phyloP scores from a whole-genome alignment of 2,888 invertebrate genomes.

The Mimas tiliae region DNA sequence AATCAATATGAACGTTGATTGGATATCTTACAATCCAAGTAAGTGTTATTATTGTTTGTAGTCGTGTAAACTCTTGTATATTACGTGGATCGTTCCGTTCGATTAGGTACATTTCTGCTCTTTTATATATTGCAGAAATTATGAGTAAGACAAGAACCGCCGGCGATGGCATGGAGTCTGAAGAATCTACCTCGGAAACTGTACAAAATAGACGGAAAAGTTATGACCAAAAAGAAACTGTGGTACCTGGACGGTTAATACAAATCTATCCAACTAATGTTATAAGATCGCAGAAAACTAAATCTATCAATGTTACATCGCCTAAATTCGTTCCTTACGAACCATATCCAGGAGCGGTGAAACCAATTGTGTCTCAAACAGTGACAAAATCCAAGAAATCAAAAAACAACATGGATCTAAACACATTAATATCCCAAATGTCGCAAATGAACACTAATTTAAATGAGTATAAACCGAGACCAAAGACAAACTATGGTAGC shows the following conservation, averaged over 20 bases:
- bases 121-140: conserved; percentile 57
- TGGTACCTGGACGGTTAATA: conserved; percentile 61
- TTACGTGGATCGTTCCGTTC: conserved; percentile 4
- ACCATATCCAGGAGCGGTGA: conserved; percentile 93
- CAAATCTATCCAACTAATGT: conserved; percentile 86
- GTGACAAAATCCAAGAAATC: conserved; percentile 71
- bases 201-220: conserved; percentile 41
- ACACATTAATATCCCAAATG: conserved; percentile 88
- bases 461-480: conserved; percentile 83
- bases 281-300: conserved; percentile 83
- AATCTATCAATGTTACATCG: conserved; percentile 84
- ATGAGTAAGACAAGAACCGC: conserved; percentile 85
- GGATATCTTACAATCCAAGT: conserved; percentile 56
- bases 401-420: conserved; percentile 87
- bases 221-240: conserved; percentile 51
- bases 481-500: conserved; percentile 66
- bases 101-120: conserved; percentile 25
- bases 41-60: conserved; percentile 41
- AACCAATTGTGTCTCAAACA: conserved; percentile 87
- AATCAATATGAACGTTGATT: conserved; percentile 21
- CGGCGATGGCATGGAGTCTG: conserved; percentile 92
- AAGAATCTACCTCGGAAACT: conserved; percentile 60
- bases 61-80: conserved; percentile 25
- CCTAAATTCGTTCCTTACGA: conserved; percentile 95
- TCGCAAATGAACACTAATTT: conserved; percentile 87